Base-by-base conservation (phyloP, 2,113 vertebrate species). In the Cettia cetti region DNA sequence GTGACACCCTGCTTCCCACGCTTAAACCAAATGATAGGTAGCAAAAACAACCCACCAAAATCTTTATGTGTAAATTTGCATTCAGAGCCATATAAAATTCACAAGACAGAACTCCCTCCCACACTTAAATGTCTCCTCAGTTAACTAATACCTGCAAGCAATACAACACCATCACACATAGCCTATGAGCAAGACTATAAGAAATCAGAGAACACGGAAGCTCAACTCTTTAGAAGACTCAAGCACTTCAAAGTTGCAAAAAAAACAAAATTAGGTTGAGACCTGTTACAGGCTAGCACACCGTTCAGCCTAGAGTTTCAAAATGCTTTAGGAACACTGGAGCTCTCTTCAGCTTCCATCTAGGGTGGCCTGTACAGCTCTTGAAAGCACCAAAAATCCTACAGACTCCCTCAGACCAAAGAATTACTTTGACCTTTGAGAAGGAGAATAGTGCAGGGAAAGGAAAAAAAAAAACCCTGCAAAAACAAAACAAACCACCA, bases 401-500 rank as follows among this genome's bases (percentile, higher is more conserved):
- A 24, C 15, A 59, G 20, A 26, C n/a, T 68, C 19, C 40, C 33
- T 27, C 4, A 61, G 6, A 17, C 11, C 59, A 84, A 68, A 15
- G 10, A 64, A 33, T 12, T 16, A 42, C 7, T 78, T 66, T 33
- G 8, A 21, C 57, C 37, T 84, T 68, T 21, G 5, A 54, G 8
- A 59, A 47, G 24, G 7, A 52, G 2, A 39, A 1, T 0, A 0
- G n/a, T 1, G 0, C 1, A 76, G 10, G 2, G 1, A 37, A 37
- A 4, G 2, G 3, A 17, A 15, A 18, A 22, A 28, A 18, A 9
- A 18, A 22, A 28, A 18, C 6, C 12, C 20, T 31, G 33, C 53
- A 31, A 50, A 26, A 57, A 1, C 17, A 63, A 13, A 40, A 21
- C 7, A 65, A 57, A 17, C 35, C 50, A 10, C 33, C 16, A 57